Percentiles rank a stretch among this genome's conserved stretches.
phyloP scores from a whole-genome alignment of 2,888 invertebrate genomes.

The Strigamia transsilvanica region DNA sequence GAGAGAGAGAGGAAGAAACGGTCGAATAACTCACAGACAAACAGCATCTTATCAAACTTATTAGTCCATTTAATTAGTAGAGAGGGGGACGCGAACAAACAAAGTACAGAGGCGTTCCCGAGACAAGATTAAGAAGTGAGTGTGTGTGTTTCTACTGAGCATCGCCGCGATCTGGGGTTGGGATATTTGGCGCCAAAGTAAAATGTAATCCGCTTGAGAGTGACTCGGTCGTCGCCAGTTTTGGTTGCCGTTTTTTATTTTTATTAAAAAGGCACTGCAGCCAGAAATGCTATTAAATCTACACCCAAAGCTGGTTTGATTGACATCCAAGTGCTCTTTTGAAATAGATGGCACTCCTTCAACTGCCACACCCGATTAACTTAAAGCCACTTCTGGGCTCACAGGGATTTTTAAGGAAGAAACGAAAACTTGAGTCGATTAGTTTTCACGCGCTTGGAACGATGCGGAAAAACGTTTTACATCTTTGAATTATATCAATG shows the following conservation, averaged over 20 bases:
- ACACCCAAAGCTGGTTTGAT: constrained; percentile 36
- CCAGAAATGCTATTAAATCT: constrained; percentile 48
- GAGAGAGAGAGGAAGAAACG: not conserved
- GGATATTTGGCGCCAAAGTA: constrained; percentile 30
- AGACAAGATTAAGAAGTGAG: not conserved
- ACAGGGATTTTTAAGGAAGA: constrained; percentile 33
- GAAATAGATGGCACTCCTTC: constrained; percentile 48
- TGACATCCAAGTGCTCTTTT: constrained; percentile 44
- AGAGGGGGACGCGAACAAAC: not conserved
- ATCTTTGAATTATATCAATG: not conserved
- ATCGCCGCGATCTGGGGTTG: not conserved
- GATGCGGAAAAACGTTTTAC: constrained; percentile 3
- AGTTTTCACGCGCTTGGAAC: constrained; percentile 21
- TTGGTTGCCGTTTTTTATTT: not conserved
- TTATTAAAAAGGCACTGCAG: constrained; percentile 41
- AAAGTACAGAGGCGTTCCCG: constrained; percentile 14
- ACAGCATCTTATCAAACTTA: constrained; percentile 32
- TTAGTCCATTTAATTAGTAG: constrained; percentile 24
- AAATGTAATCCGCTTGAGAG: constrained; percentile 28
- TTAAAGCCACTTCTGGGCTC: constrained; percentile 41
- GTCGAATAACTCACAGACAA: not conserved
- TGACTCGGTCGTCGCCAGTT: constrained; percentile 31
- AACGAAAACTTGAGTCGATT: constrained; percentile 13
- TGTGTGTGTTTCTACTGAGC: constrained; percentile 4
- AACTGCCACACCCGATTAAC: constrained; percentile 47